Evolutionary conservation across 2,797 vertebrate genomes (phyloP), one percentile per base, ranked within the genome.

Genomic region (Discoglossus pictus): DNA sequence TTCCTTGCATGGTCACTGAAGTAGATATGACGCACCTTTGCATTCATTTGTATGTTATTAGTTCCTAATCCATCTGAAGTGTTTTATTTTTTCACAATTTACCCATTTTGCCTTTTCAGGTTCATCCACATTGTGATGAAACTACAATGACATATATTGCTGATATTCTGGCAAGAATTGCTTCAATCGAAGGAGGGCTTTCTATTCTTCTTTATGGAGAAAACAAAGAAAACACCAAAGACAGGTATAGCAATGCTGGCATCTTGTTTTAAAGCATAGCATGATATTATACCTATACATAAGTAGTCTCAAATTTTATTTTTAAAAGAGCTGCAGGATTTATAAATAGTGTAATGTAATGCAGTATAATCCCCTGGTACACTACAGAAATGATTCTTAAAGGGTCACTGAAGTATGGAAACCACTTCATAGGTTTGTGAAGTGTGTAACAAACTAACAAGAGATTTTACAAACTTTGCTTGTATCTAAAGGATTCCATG

Each of bases 141-240:
- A 85, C 74, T 15, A 87, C 91, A 16, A 80, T 98, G 78, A 91
- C 85, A 74, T 86, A 93, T 61, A 78, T 93, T 72, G 94, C 95
- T 42, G 93, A 96, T 81, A 83, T 92, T 72, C 88, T 99, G 81
- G 90, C 92, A 68, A 92, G 90, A 72, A 92, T 99, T 71, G 92
- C 92, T 48, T 87, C 90, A 81, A 89, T 86, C 0, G 92, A 95
- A 73, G 83, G 88, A 79, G 96, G 97, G 68, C 91, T 97, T 79
- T 79, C 78, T 15, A 75, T 98, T 54, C 90, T 99, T 79, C 84
- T 99, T 44, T 87, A 93, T 61, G 90, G 94, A 78, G 87, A 84
- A 81, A 93, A 87, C 66, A 50, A 87, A 24, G 73, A 82, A n/a
- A 74, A 74, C 52, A 73, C 69, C 1, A 72, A 83, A 67, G 85